phyloP scores from a whole-genome alignment of 2,113 vertebrate genomes.

The Bubo bubo region DNA sequence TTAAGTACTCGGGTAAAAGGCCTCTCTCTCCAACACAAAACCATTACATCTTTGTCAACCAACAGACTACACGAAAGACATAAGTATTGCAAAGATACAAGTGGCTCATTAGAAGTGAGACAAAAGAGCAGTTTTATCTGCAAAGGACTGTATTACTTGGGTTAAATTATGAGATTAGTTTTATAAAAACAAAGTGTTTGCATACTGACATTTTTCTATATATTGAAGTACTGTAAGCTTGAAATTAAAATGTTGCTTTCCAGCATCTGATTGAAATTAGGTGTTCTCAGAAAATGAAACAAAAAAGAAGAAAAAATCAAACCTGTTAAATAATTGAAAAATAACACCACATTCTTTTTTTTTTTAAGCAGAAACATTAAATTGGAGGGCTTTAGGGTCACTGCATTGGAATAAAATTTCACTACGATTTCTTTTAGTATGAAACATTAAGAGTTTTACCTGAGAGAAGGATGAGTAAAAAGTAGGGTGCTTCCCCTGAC shows the following conservation, averaged over 20 bases:
- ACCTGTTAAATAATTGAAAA: not conserved
- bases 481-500: not conserved
- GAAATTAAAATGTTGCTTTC: not conserved
- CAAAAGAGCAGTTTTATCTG: not conserved
- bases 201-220: not conserved
- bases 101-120: not conserved
- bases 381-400: not conserved
- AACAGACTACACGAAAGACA: not conserved
- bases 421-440: not conserved
- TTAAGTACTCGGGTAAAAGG: not conserved
- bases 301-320: not conserved
- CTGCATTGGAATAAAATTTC: not conserved
- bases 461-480: slow-evolving; percentile 2
- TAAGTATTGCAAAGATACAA: not conserved
- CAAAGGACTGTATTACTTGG: not conserved
- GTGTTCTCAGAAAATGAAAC: not conserved
- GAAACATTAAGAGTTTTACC: not conserved
- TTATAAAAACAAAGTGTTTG: not conserved
- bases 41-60: not conserved
- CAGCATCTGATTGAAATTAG: not conserved
- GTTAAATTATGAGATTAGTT: not conserved
- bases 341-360: too few species aligned
- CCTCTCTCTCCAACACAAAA: not conserved
- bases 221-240: not conserved
- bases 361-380: not conserved